A percentile compares a stretch with the other conserved stretches of the same genome.
Conservation (phyloP, 2,113 vertebrate species). For the Odocoileus hemionus region DNA sequence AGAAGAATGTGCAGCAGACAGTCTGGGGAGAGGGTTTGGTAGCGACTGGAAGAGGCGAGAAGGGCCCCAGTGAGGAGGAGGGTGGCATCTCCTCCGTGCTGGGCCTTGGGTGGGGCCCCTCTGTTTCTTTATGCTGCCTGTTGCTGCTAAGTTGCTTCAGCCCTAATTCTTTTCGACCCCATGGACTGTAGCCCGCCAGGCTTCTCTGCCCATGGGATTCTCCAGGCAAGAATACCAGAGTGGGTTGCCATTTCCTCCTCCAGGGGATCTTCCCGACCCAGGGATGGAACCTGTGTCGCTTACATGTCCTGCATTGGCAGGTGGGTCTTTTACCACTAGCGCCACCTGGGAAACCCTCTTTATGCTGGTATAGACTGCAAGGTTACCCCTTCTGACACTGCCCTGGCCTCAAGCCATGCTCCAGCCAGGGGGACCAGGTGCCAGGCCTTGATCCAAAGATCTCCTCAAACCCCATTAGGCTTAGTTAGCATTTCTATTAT, state of each 20-base stretch:
- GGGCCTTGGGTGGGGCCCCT: background rate
- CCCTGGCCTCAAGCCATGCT: fast-evolving
- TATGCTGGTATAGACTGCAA: fast-evolving
- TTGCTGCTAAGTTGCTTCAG: background rate
- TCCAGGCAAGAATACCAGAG: background rate
- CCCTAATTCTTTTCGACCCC: background rate
- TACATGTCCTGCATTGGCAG: background rate
- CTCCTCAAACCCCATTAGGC: background rate
- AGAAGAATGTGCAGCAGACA: background rate
- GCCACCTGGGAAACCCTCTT: background rate
- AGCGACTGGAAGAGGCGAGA: background rate
- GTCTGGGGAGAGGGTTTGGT: background rate
- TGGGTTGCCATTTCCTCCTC: background rate
- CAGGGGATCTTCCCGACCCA: background rate
- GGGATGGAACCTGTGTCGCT: background rate
- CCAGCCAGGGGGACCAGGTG: no score
- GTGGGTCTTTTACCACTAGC: background rate
- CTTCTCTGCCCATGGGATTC: background rate
- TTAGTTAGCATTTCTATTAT: background rate
- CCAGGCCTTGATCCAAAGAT: background rate
- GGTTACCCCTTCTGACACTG: no score
- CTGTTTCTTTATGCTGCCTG: background rate
- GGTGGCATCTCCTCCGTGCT: fast-evolving
- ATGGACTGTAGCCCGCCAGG: background rate
- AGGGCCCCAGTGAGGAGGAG: background rate